phyloP scores from a whole-genome alignment of 92 coral and sea anemone species.

The Porites rus region DNA sequence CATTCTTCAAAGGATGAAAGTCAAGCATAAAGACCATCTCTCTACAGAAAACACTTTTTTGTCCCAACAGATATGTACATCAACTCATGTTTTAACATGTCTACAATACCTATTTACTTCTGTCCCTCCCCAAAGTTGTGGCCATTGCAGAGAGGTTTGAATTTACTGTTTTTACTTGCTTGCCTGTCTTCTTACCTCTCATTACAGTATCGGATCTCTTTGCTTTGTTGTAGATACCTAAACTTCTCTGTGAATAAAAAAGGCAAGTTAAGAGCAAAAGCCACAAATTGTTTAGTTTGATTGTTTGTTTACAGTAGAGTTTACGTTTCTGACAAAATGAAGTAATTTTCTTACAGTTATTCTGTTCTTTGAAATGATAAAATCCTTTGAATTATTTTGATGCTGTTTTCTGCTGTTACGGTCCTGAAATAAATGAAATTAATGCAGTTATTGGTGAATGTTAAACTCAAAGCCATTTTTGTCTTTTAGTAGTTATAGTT shows the following conservation, averaged over 20 bases:
- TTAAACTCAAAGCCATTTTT: not conserved
- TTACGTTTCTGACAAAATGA: not conserved
- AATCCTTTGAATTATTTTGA: slow-evolving; percentile 32
- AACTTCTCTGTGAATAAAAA: slow-evolving; percentile 27
- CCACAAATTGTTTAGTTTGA: not conserved
- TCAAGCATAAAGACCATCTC: no score
- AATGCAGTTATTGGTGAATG: not conserved
- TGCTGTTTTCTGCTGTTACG: slow-evolving; percentile 1
- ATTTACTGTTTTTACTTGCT: no score
- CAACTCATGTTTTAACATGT: no score
- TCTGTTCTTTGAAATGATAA: slow-evolving; percentile 61
- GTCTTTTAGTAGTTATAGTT: not conserved
- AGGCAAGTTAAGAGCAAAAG: not conserved
- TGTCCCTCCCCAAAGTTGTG: no score
- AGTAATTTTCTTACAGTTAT: slow-evolving; percentile 40
- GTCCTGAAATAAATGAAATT: slow-evolving; percentile 6
- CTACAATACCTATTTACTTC: no score
- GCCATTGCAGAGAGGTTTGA: not conserved
- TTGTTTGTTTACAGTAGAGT: not conserved
- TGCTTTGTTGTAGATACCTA: slow-evolving; percentile 93
- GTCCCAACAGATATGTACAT: no score
- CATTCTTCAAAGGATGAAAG: no score
- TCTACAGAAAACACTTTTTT: no score
- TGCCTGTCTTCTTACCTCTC: slow-evolving; percentile 63
- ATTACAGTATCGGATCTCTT: slow-evolving; percentile 81